These are phyloP conservation scores for Mythimna lalbum DNA, from an alignment of 2,888 invertebrate genomes.

Conservation along the genomic window DNA sequence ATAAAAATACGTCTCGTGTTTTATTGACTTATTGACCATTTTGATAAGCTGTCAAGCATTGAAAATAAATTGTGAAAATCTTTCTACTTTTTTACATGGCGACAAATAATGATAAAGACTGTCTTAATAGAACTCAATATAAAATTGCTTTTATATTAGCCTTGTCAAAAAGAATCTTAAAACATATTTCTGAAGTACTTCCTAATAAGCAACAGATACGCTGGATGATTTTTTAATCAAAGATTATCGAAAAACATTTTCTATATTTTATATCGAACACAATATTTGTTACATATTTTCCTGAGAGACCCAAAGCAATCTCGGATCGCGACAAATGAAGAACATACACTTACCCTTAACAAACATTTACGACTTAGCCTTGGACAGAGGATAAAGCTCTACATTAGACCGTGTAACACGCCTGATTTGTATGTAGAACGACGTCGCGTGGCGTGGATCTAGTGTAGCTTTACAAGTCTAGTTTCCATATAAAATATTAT, in stretches of 20 bases:
- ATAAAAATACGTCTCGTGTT: too few relatives aligned
- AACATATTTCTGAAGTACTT: background rate
- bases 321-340: conserved; percentile 19
- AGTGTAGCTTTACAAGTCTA: too few relatives aligned
- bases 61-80: too few relatives aligned
- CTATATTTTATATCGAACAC: conserved; percentile 12
- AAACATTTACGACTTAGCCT: conserved; percentile 22
- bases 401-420: too few relatives aligned
- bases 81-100: background rate
- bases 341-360: conserved; percentile 5
- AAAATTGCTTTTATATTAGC: background rate
- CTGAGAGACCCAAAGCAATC: conserved; percentile 21
- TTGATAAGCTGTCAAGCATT: too few relatives aligned
- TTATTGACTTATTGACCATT: too few relatives aligned
- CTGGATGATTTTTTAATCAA: conserved; percentile 23
- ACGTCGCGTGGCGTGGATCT: too few relatives aligned
- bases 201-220: conserved; percentile 7
- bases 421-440: too few relatives aligned
- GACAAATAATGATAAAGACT: background rate
- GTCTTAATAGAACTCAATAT: background rate
- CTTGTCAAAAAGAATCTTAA: background rate
- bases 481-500: too few relatives aligned
- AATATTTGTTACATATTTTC: conserved; percentile 14
- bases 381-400: background rate
- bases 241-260: conserved; percentile 4